These are phyloP conservation scores for Eospalax fontanierii DNA, from an alignment of 2,797 vertebrate species.

Conservation along the genomic window DNA sequence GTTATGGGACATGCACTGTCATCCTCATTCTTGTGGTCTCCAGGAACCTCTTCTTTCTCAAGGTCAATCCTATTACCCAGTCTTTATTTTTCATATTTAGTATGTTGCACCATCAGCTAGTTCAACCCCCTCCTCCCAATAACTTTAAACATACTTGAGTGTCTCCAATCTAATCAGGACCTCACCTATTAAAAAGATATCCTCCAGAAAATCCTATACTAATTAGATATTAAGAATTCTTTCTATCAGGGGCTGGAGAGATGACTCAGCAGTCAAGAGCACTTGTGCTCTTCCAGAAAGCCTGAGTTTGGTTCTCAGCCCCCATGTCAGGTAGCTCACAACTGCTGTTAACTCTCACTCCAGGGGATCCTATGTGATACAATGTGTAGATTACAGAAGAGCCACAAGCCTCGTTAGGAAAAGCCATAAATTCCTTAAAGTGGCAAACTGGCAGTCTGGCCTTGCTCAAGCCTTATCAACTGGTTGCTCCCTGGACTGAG, in stretches of 20 bases:
- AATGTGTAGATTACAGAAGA: no score
- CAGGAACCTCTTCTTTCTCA: conserved; percentile 25
- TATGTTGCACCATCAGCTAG: conserved; percentile 11
- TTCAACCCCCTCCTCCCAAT: neutral
- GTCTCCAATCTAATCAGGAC: conserved; percentile 1
- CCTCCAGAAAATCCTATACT: conserved; percentile 47
- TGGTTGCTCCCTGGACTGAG: no score
- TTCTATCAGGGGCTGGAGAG: neutral
- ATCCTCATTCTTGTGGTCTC: neutral
- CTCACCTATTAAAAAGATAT: conserved; percentile 36
- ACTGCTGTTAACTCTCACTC: neutral
- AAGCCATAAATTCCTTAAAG: no score
- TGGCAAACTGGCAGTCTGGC: no score
- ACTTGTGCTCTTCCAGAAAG: neutral
- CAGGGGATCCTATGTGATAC: neutral
- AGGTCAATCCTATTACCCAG: conserved; percentile 26
- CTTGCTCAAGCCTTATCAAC: no score
- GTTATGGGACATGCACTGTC: neutral
- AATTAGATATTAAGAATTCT: conserved; percentile 55
- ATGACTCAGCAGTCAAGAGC: neutral
- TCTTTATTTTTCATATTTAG: conserved; percentile 2
- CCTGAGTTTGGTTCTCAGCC: neutral
- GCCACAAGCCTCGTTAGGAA: no score
- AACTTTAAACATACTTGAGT: neutral
- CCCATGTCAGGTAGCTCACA: neutral